These are phyloP conservation scores for Phacellophora camtschatica DNA, from an alignment of 30 jellyfish, hydroid and myxozoan species.

Conservation along the genomic window DNA sequence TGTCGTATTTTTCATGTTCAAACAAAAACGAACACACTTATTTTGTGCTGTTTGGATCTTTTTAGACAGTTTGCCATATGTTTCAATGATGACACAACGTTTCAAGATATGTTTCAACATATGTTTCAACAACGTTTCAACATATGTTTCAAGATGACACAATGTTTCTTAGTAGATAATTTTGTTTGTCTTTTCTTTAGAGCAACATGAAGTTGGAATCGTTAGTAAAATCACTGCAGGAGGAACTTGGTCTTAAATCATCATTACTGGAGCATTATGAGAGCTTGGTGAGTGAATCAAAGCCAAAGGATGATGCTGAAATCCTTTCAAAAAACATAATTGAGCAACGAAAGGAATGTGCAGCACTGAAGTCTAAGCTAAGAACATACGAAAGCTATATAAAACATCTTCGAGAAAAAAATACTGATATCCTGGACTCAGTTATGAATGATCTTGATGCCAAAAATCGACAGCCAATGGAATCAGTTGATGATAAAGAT, in stretches of 20 bases:
- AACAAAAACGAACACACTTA: no score
- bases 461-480: slow-evolving; percentile 19
- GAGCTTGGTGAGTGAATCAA: neutral
- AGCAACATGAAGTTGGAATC: slow-evolving; percentile 7
- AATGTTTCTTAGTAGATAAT: neutral
- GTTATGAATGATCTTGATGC: slow-evolving; percentile 42
- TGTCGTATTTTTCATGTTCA: no score
- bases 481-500: slow-evolving; percentile 23
- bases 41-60: no score
- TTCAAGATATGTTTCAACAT: no score
- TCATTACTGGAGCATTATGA: slow-evolving; percentile 45
- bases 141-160: no score
- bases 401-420: slow-evolving; percentile 43
- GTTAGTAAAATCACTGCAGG: slow-evolving; percentile 1
- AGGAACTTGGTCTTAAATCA: slow-evolving; percentile 21
- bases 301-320: slow-evolving; percentile 8
- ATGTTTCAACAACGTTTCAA: no score
- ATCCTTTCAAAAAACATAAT: neutral
- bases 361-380: slow-evolving; percentile 12
- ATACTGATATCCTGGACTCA: slow-evolving; percentile 15
- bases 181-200: neutral
- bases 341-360: slow-evolving; percentile 35
- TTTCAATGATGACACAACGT: no score
- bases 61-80: no score
- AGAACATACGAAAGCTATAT: slow-evolving; percentile 32